Conservation (phyloP, 2,113 vertebrate species). For the Xyrauchen texanus region DNA sequence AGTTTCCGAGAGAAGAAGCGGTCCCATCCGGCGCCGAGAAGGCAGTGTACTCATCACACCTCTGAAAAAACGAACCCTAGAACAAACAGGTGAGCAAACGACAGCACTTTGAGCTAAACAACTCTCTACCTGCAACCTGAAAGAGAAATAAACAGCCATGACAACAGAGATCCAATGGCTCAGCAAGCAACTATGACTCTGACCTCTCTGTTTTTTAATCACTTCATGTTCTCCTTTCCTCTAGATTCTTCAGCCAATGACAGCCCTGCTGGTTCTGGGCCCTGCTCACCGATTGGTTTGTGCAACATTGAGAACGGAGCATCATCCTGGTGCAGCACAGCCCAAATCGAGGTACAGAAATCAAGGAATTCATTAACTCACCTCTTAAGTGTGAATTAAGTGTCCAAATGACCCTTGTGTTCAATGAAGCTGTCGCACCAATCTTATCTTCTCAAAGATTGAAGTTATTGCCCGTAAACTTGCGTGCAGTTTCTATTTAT, state of each 20-base stretch:
- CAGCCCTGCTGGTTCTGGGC: slow-evolving; percentile 82
- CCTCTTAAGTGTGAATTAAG: neutral
- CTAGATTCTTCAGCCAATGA: slow-evolving; percentile 84
- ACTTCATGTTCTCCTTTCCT: neutral
- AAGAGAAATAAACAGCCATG: too few relatives aligned
- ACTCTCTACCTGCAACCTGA: too few relatives aligned
- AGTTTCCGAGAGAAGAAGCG: slow-evolving; percentile 91
- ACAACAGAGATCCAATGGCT: too few relatives aligned
- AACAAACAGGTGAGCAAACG: slow-evolving; percentile 39
- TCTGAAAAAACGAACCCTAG: slow-evolving; percentile 44
- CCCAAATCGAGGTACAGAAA: slow-evolving; percentile 78
- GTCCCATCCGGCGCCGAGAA: slow-evolving; percentile 89
- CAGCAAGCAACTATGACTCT: too few relatives aligned
- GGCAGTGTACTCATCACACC: slow-evolving; percentile 77
- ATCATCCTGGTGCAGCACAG: slow-evolving; percentile 67
- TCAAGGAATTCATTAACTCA: neutral
- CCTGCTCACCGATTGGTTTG: slow-evolving; percentile 84
- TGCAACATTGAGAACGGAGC: slow-evolving; percentile 77
- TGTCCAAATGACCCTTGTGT: too few relatives aligned
- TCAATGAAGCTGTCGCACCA: too few relatives aligned
- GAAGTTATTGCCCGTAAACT: too few relatives aligned
- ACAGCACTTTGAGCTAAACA: neutral
- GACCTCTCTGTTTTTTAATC: neutral
- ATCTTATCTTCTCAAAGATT: too few relatives aligned
- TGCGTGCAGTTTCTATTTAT: too few relatives aligned